Conservation (phyloP, 2,888 invertebrate genomes). For the Sarcophaga subvicina region DNA sequence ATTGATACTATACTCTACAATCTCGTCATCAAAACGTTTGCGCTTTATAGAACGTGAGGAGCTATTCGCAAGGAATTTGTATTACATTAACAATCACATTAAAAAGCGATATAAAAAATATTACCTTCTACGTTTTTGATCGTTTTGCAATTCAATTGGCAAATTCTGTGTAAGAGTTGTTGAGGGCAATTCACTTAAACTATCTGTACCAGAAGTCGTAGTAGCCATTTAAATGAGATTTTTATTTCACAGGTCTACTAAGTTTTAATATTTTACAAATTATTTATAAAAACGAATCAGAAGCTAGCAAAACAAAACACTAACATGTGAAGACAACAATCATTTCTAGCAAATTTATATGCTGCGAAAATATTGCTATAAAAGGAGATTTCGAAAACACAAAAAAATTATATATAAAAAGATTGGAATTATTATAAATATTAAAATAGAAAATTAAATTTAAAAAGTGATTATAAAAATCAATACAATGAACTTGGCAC, state of each 20-base stretch:
- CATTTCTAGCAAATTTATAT: not conserved
- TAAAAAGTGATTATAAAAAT: too few species aligned
- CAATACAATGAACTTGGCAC: too few species aligned
- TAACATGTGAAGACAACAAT: not conserved
- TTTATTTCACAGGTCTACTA: slow-evolving; percentile 47
- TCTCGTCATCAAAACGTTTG: slow-evolving; percentile 97
- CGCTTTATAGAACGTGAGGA: slow-evolving; percentile 97
- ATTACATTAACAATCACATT: not conserved
- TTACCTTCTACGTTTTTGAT: slow-evolving; percentile 80
- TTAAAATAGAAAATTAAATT: too few species aligned
- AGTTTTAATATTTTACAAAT: slow-evolving; percentile 37
- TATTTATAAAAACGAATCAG: not conserved
- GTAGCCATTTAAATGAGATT: slow-evolving; percentile 58
- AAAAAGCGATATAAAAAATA: not conserved
- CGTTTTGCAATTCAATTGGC: slow-evolving; percentile 78
- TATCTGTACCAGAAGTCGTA: slow-evolving; percentile 49
- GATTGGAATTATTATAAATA: too few species aligned
- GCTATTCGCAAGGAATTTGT: slow-evolving; percentile 82
- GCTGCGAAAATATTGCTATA: not conserved
- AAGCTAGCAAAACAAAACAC: slow-evolving; percentile 12
- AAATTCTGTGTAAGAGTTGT: slow-evolving; percentile 73
- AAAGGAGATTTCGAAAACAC: too few species aligned
- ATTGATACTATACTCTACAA: slow-evolving; percentile 94
- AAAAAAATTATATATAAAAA: too few species aligned
- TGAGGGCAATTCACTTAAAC: slow-evolving; percentile 41